phyloP scores from a whole-genome alignment of 1,140 invertebrate species.

The Harpegnathos saltator region DNA sequence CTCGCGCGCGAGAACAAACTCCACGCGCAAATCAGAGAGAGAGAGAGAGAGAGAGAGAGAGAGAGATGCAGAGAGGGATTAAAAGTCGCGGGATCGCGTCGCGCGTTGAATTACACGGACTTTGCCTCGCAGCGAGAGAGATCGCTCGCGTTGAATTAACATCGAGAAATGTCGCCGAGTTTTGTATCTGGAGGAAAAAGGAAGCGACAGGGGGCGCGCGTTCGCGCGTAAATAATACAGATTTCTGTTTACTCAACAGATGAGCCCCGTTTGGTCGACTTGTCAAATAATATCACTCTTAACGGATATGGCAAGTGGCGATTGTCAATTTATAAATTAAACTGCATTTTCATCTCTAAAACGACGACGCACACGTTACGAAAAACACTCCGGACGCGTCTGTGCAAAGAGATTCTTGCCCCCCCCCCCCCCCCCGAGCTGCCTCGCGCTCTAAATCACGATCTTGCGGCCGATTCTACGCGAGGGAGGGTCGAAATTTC shows the following conservation, averaged over 20 bases:
- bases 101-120: background rate
- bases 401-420: background rate
- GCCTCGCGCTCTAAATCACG: background rate
- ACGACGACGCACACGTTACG: no score
- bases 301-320: no score
- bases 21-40: background rate
- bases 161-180: background rate
- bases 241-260: background rate
- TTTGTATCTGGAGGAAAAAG: background rate
- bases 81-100: slow-evolving; percentile 5
- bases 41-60: no score
- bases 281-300: no score
- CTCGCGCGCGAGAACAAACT: background rate
- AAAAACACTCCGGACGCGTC: background rate
- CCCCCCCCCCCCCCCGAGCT: no score
- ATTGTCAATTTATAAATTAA: no score
- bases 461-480: background rate
- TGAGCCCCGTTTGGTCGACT: no score
- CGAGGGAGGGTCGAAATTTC: background rate
- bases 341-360: no score
- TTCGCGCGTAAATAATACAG: no score
- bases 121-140: background rate
- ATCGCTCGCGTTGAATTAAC: background rate
- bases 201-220: background rate
- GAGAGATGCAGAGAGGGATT: no score